Percentiles rank a stretch among this genome's conserved stretches.
Evolutionary conservation across 2,113 vertebrate species (phyloP).

Genomic region (Bombycilla garrulus): DNA sequence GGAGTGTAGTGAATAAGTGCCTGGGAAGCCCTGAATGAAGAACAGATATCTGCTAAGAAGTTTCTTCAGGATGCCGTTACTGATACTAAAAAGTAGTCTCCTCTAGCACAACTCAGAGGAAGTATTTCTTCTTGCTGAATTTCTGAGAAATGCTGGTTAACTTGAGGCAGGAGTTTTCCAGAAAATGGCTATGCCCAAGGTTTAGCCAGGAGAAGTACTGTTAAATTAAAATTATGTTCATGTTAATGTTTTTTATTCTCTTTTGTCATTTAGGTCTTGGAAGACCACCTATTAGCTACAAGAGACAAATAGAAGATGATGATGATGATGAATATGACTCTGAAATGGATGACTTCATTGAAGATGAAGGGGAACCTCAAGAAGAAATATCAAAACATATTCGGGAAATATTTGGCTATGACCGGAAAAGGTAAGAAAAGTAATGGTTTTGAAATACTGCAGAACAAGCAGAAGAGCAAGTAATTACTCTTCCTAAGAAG

Average conservation of each 20-base stretch:
- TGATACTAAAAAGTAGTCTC: neutral
- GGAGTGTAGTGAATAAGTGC: neutral
- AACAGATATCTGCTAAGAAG: neutral
- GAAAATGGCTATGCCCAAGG: neutral
- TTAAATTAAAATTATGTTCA: neutral
- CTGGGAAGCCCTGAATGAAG: neutral
- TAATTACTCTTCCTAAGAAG: neutral
- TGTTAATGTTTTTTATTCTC: neutral
- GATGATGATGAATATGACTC: slow-evolving; percentile 93
- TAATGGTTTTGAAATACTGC: neutral
- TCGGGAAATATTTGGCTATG: slow-evolving; percentile 96
- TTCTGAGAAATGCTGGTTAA: neutral
- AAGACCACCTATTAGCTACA: slow-evolving; percentile 80
- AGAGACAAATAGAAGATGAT: slow-evolving; percentile 80
- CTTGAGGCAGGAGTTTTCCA: neutral
- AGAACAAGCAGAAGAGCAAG: neutral
- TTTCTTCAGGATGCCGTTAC: neutral
- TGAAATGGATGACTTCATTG: slow-evolving; percentile 99
- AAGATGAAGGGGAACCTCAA: slow-evolving; percentile 88
- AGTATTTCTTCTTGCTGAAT: neutral
- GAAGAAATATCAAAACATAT: slow-evolving; percentile 96
- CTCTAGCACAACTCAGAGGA: neutral
- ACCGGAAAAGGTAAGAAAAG: slow-evolving; percentile 80
- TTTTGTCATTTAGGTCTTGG: slow-evolving; percentile 59
- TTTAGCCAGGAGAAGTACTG: neutral